A percentile compares a stretch with the other conserved stretches of the same genome.
phyloP scores from a whole-genome alignment of 2,113 vertebrate species.

The Callocephalon fimbriatum region DNA sequence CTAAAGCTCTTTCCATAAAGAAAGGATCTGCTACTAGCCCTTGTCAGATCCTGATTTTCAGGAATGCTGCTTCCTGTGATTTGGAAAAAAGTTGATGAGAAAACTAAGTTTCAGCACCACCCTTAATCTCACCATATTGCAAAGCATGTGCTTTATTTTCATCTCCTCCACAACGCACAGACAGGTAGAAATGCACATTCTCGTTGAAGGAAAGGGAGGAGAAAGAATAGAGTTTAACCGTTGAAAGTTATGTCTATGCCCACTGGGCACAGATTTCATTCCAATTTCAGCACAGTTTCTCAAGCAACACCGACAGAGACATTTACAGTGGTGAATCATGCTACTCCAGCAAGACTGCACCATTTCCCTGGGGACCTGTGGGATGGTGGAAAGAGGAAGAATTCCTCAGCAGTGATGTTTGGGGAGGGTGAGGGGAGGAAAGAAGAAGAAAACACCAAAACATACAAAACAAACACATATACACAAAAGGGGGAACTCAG shows the following conservation, averaged over 20 bases:
- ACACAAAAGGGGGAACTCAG: rapidly evolving
- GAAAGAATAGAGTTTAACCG: neutral
- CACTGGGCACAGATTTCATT: neutral
- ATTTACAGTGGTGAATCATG: neutral
- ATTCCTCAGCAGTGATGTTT: neutral
- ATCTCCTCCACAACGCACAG: neutral
- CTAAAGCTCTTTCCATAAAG: neutral
- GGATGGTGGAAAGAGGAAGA: neutral
- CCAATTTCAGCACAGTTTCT: neutral
- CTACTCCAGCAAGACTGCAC: neutral
- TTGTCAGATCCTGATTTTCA: neutral
- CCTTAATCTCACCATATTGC: neutral
- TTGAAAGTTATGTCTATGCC: neutral
- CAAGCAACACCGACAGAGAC: neutral
- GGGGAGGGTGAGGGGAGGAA: rapidly evolving
- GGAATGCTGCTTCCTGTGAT: neutral
- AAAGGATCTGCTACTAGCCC: neutral
- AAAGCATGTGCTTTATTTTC: neutral
- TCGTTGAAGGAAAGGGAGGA: neutral
- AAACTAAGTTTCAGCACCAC: neutral
- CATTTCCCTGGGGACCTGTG: neutral
- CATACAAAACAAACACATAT: neutral
- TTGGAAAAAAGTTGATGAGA: neutral
- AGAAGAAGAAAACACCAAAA: neutral
- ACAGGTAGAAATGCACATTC: neutral